Base-by-base conservation (phyloP, 2,888 invertebrate species). In the Lycocerus yunnanus region DNA sequence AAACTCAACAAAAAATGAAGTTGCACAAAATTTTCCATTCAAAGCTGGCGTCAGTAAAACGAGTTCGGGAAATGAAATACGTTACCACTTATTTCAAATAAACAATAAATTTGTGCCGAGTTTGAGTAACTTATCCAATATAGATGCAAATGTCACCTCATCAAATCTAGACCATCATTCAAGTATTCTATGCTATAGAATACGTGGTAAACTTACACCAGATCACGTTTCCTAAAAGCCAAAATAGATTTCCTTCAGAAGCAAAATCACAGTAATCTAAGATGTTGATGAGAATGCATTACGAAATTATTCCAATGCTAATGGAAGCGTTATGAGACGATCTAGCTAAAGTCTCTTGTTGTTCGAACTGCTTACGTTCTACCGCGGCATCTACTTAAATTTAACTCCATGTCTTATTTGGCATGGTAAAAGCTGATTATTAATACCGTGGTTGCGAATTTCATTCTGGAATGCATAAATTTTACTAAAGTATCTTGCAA, bases 211-310 rank as follows among this genome's bases (percentile, higher is more conserved):
- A 70, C 72, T 75, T 72, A 72, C 72, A 68, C 59, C 72, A 70
- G 72, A 76, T 71, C 73, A 71, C 71, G 73, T 76, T 76, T 71
- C 76, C 73, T 73, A 73, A 70, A 73, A 73, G 71, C 73, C 59
- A 67, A 76, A 76, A 76, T 76, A 71, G 76, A 76, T 76, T 76
- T 76, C 68, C 73, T 68, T 24, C 63, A 71, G 71, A 72, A 58
- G 76, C 21, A 69, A 69, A 76, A 76, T 76, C 73, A 69, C 76
- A 66, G 71, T 68, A 73, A 76, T 76, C 76, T 76, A 73, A 76
- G 73, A 76, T 73, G 76, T 71, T 76, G 76, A 76, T 73, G 76
- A 76, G 76, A 76, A 73, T 73, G 71, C 73, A 76, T 76, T 76
- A 71, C 71, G 65, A 61, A 67, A 73, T 76, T 76, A 73, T 73